These are phyloP conservation scores for Lacerta bilineata DNA, from an alignment of 2,797 vertebrate species.

Conservation along the genomic window DNA sequence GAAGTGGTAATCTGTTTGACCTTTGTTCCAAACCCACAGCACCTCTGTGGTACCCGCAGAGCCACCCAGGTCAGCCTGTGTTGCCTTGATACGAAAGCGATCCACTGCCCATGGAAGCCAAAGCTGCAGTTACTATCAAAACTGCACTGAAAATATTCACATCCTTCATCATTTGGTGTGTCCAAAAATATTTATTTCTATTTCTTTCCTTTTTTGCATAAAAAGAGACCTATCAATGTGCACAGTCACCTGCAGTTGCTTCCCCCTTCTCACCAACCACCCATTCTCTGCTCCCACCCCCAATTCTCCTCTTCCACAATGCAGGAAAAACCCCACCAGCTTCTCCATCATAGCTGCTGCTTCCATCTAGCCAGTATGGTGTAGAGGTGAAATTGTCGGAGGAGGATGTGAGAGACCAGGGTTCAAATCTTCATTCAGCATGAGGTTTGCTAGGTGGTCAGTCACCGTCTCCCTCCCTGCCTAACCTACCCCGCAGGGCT, in stretches of 20 bases:
- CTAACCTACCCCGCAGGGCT: too few species aligned
- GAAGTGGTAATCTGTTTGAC: constrained; percentile 5
- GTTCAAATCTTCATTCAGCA: too few species aligned
- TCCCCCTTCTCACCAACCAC: background rate
- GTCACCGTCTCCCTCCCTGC: too few species aligned
- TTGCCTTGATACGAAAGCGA: too few species aligned
- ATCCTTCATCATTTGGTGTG: background rate
- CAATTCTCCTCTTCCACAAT: background rate
- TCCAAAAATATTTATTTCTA: background rate
- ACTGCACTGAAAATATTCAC: background rate
- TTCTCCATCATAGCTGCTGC: background rate
- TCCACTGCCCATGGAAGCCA: background rate
- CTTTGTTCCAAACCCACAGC: background rate
- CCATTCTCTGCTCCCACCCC: background rate
- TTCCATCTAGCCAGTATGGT: background rate
- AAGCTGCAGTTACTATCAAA: background rate
- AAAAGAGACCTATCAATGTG: background rate
- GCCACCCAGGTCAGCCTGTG: background rate
- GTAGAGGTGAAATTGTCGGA: too few species aligned
- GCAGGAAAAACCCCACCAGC: background rate
- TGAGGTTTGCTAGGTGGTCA: too few species aligned
- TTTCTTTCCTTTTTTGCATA: too few species aligned
- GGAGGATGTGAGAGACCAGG: background rate
- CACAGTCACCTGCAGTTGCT: background rate
- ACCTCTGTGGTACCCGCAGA: background rate